Base-by-base conservation (phyloP, 2,113 vertebrate genomes). In the Regulus satrapa region DNA sequence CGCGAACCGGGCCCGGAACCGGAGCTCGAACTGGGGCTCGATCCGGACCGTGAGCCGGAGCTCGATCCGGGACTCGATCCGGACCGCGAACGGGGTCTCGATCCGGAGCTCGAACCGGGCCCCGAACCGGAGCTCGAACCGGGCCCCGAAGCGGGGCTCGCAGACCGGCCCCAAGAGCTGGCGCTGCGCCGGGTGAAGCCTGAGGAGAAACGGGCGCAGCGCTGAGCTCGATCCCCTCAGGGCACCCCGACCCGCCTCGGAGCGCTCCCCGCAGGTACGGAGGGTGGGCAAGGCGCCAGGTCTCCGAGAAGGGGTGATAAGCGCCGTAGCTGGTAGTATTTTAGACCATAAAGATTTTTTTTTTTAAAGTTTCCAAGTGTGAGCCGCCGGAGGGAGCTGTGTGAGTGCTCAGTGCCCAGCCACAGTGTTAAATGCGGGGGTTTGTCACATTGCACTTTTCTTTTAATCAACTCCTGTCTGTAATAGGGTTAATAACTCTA, bases 241-340 rank as follows among this genome's bases (percentile, higher is more conserved):
- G 14, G 19, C 0, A 2, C n/a, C 55, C 18, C 23, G 8, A 1
- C 29, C 40, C 18, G 6, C 5, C 19, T 9, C 15, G 3, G 43
- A 2, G 13, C 2, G 34, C 6, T 41, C 14, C 41, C 1, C 14
- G 14, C 58, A 48, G 66, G 58, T 63, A 31, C 3, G 41, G 34
- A 34, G 25, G 17, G 20, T 8, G 29, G 29, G 20, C 5, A 18
- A 21, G 31, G 48, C 34, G 34, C 25, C 34, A 14, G 9, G 34
- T 16, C 4, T 49, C 34, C 26, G 29, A 48, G 5, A 21, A 69
- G 1, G 14, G 41, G 0, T 32, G 15, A 15, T 23, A 13, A 56
- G 58, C 3, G 24, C 14, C 6, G 41, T 18, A 13, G 31, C 28
- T 64, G 18, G 5, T 25, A 4, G 34, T 7, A 10, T 32, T 41